Percentiles rank a stretch among this genome's conserved stretches.
Conservation (phyloP, 2,888 invertebrate species). For the Drosophila phalerata region DNA sequence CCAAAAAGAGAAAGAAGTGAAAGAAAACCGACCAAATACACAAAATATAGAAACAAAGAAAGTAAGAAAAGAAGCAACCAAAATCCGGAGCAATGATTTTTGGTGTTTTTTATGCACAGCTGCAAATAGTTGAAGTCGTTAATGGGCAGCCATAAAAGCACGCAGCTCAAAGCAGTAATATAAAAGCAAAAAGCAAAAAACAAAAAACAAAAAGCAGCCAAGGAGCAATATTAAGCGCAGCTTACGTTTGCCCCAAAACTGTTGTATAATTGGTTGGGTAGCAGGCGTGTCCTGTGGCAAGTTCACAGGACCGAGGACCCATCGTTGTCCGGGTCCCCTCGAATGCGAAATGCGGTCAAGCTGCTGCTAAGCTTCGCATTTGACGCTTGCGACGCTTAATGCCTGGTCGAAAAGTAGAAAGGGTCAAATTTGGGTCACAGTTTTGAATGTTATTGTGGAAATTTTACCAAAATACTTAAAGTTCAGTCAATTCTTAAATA, state of each 20-base stretch:
- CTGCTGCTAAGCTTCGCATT: conserved; percentile 54
- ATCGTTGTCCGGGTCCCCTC: neutral
- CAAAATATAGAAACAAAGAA: conserved; percentile 7
- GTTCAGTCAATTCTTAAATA: conserved; percentile 50
- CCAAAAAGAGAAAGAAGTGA: conserved; percentile 6
- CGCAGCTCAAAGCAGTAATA: conserved; percentile 33
- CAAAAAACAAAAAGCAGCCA: conserved; percentile 14
- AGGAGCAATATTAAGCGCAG: conserved; percentile 50
- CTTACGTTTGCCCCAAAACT: conserved; percentile 49
- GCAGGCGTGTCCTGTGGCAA: conserved; percentile 17
- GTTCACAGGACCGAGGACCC: neutral
- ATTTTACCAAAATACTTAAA: conserved; percentile 65
- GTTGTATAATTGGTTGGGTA: conserved; percentile 58
- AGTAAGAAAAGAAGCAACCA: conserved; percentile 32
- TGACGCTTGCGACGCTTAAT: conserved; percentile 32
- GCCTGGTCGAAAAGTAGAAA: conserved; percentile 34
- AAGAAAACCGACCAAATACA: conserved; percentile 5
- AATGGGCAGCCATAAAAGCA: conserved; percentile 62
- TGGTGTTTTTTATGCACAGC: conserved; percentile 60
- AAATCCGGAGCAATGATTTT: conserved; percentile 51
- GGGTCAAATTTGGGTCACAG: conserved; percentile 47
- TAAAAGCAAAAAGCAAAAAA: conserved; percentile 11
- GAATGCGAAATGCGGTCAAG: conserved; percentile 57
- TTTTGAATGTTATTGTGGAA: conserved; percentile 53
- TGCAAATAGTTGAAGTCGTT: conserved; percentile 70